These are phyloP conservation scores for Poecile montanus DNA, from an alignment of 2,797 vertebrate genomes.

Conservation along the genomic window DNA sequence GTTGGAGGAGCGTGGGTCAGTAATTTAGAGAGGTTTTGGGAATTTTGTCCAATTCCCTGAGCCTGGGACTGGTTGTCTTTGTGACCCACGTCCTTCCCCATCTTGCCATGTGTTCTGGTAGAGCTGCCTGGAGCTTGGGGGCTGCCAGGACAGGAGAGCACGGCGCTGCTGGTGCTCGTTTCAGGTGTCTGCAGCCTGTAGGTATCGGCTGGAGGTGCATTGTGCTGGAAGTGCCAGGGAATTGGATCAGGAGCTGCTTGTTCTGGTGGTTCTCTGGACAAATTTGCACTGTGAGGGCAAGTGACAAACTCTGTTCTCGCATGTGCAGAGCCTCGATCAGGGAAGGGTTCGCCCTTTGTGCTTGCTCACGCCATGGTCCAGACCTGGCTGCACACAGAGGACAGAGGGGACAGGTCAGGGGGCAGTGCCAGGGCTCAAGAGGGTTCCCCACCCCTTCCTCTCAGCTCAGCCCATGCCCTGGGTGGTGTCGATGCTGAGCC, in stretches of 20 bases:
- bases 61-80: not conserved
- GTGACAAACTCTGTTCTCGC: not conserved
- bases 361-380: fast-evolving
- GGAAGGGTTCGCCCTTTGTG: fast-evolving
- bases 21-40: not conserved
- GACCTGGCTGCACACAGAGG: not conserved
- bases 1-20: fast-evolving
- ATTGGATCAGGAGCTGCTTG: not conserved
- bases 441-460: not conserved
- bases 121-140: not conserved
- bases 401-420: not conserved
- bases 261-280: not conserved
- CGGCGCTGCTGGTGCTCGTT: not conserved
- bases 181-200: not conserved
- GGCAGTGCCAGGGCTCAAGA: not conserved
- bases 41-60: not conserved
- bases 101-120: not conserved
- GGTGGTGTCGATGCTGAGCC: fast-evolving
- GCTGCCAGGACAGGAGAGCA: not conserved
- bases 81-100: not conserved
- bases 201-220: fast-evolving
- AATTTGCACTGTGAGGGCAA: fast-evolving
- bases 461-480: not conserved
- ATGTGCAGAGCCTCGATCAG: fast-evolving
- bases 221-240: not conserved